These are phyloP conservation scores for Tanaodytes sp. DNA, from an alignment of 2,888 invertebrate genomes.

Conservation along the genomic window DNA sequence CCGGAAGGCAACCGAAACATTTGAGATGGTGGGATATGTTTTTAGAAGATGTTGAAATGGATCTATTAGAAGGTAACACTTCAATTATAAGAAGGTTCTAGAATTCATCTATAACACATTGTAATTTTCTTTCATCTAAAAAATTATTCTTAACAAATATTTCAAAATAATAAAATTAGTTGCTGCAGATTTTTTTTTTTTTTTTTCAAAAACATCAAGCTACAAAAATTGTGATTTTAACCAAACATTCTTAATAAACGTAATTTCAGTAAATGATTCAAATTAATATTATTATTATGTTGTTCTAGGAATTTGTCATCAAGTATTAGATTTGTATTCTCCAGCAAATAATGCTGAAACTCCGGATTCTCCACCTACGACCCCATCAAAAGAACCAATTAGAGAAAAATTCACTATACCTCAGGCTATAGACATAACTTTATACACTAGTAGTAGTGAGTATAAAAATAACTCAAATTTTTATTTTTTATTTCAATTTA, in stretches of 20 bases:
- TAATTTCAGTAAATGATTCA: too few relatives aligned
- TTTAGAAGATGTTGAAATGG: conserved; percentile 94
- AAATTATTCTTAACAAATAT: too few relatives aligned
- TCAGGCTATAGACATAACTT: conserved; percentile 62
- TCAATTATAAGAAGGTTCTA: conserved; percentile 4
- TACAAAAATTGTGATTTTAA: too few relatives aligned
- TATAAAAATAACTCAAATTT: conserved; percentile 3
- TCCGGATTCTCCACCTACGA: conserved; percentile 81
- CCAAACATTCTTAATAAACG: too few relatives aligned
- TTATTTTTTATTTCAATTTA: neutral
- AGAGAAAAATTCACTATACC: conserved; percentile 62
- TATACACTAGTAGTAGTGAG: conserved; percentile 56
- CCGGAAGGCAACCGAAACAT: conserved; percentile 83
- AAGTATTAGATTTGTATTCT: conserved; percentile 92
- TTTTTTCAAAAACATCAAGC: too few relatives aligned
- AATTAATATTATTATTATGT: too few relatives aligned
- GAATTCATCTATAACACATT: too few relatives aligned
- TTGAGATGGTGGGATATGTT: conserved; percentile 98
- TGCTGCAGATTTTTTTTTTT: too few relatives aligned
- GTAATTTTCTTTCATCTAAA: too few relatives aligned
- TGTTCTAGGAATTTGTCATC: conserved; percentile 98
- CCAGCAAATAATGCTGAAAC: conserved; percentile 78
- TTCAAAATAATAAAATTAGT: too few relatives aligned
- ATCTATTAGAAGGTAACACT: conserved; percentile 88
- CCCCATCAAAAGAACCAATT: conserved; percentile 70